phyloP scores from a whole-genome alignment of 2,797 vertebrate species.

The Alcedo atthis region DNA sequence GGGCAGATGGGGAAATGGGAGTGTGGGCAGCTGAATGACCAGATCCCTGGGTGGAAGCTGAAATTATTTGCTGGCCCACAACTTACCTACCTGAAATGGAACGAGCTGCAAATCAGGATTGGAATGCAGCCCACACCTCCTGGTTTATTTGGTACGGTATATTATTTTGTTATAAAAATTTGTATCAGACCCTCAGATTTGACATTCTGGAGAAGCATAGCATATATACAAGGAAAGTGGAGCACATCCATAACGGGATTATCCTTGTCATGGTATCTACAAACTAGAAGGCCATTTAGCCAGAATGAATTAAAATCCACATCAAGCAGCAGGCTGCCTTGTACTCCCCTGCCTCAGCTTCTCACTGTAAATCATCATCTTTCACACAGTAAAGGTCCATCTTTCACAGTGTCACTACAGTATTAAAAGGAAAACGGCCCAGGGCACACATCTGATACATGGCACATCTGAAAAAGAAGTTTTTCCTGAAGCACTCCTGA shows the following conservation, averaged over 20 bases:
- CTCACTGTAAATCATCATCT: background rate
- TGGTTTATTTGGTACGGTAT: background rate
- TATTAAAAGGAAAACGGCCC: background rate
- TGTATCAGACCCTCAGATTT: background rate
- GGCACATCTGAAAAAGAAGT: background rate
- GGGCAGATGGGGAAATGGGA: background rate
- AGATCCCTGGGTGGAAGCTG: background rate
- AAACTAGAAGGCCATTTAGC: background rate
- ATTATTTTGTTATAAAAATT: background rate
- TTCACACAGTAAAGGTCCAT: background rate
- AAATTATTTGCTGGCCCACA: background rate
- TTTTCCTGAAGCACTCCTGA: background rate
- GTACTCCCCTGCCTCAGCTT: background rate
- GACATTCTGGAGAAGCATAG: background rate
- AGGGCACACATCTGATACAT: background rate
- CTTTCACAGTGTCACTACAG: background rate
- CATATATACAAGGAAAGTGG: fast-evolving
- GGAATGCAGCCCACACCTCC: background rate
- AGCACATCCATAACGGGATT: fast-evolving
- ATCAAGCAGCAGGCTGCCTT: background rate
- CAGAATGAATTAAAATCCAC: background rate
- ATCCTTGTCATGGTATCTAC: background rate
- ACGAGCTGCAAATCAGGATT: fast-evolving
- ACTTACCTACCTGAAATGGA: background rate
- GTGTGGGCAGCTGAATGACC: background rate